These are phyloP conservation scores for Alca torda DNA, from an alignment of 2,797 vertebrate species.

Conservation along the genomic window DNA sequence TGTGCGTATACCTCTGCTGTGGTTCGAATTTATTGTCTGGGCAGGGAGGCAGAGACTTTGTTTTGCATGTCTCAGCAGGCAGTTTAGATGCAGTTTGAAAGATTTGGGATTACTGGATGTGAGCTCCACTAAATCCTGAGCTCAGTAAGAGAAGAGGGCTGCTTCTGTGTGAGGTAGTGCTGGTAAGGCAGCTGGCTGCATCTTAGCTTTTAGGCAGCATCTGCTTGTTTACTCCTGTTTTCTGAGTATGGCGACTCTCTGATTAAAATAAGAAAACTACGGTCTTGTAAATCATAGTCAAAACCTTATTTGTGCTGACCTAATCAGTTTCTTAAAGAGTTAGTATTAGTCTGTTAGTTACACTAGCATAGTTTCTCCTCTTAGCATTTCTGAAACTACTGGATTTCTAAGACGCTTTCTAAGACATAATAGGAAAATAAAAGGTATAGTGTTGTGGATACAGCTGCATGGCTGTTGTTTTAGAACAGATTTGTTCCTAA, in stretches of 20 bases:
- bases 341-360: neutral
- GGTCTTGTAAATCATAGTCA: neutral
- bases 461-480: neutral
- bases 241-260: accelerated
- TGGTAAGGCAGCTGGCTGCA: neutral
- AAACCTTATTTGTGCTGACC: neutral
- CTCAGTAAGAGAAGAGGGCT: neutral
- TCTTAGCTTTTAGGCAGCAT: neutral
- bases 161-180: neutral
- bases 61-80: neutral
- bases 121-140: neutral
- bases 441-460: neutral
- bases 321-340: neutral
- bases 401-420: neutral
- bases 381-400: neutral
- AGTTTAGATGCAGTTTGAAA: neutral
- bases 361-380: neutral
- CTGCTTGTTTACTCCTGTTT: neutral
- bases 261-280: neutral
- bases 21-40: neutral
- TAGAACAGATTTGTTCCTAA: neutral
- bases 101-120: accelerated
- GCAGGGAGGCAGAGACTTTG: neutral
- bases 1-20: neutral
- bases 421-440: neutral